Evolutionary conservation across 2,113 vertebrate genomes (phyloP).

Genomic region (Paramormyrops kingsleyae): DNA sequence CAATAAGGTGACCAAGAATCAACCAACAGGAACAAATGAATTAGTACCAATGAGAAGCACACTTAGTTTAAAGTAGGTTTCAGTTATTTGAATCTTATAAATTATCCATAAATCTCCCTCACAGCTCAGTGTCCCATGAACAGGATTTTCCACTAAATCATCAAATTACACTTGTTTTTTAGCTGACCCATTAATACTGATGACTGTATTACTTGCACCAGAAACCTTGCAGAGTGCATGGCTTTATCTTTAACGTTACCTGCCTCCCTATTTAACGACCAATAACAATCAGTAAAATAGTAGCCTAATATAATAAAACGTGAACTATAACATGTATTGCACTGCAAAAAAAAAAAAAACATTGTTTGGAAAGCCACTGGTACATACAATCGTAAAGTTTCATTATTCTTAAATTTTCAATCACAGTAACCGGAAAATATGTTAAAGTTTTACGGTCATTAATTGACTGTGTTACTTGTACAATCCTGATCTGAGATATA

Average conservation of each 20-base stretch:
- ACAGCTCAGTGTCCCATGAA: neutral
- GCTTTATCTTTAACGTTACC: neutral
- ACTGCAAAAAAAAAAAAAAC: neutral
- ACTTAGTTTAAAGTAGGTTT: neutral
- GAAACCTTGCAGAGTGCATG: neutral
- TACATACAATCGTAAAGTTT: neutral
- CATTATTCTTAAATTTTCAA: neutral
- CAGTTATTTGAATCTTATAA: neutral
- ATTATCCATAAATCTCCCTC: neutral
- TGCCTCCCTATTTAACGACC: neutral
- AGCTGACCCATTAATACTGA: neutral
- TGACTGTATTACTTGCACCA: neutral
- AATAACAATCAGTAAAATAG: neutral
- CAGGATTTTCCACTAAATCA: neutral
- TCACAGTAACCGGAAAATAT: neutral
- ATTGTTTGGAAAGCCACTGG: neutral
- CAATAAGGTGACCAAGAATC: neutral
- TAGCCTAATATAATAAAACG: neutral
- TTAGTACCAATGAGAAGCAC: neutral
- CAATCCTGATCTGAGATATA: neutral
- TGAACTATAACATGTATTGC: neutral
- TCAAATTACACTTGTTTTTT: neutral
- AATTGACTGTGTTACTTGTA: neutral
- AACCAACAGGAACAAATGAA: neutral
- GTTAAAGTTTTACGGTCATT: neutral